Evolutionary conservation across 1,140 invertebrate species (phyloP).

Genomic region (Zaprionus africanus): DNA sequence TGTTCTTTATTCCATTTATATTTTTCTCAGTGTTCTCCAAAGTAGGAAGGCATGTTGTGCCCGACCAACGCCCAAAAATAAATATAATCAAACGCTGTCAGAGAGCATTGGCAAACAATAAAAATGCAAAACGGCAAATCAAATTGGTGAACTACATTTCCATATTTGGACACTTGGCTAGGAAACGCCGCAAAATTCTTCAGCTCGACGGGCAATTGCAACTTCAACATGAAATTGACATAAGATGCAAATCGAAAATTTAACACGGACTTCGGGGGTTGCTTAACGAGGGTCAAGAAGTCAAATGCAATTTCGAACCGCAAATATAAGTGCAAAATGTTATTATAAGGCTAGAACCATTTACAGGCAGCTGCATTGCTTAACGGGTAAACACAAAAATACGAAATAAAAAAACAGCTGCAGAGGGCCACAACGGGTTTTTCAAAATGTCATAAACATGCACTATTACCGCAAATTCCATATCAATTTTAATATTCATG

Average conservation of each 20-base stretch:
- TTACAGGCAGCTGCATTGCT: conserved; percentile 52
- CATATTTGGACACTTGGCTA: conserved; percentile 61
- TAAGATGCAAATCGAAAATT: conserved; percentile 55
- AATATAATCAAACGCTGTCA: conserved; percentile 80
- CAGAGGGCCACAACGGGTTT: conserved; percentile 44
- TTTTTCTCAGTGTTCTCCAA: conserved; percentile 46
- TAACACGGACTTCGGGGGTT: conserved; percentile 18
- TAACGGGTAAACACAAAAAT: conserved; percentile 12
- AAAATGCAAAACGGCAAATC: conserved; percentile 74
- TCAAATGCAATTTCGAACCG: conserved; percentile 48
- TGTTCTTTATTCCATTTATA: neutral
- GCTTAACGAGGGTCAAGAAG: conserved; percentile 59
- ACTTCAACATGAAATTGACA: conserved; percentile 66
- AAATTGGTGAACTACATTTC: conserved; percentile 72
- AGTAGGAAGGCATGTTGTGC: conserved; percentile 54
- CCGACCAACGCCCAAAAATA: conserved; percentile 76
- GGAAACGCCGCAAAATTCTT: neutral
- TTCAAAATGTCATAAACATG: conserved; percentile 60
- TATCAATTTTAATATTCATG: conserved; percentile 45
- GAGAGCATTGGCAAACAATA: conserved; percentile 72
- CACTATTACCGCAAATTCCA: conserved; percentile 46
- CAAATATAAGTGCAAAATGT: conserved; percentile 30
- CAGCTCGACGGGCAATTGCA: conserved; percentile 21
- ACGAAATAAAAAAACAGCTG: conserved; percentile 26
- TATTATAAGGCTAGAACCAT: conserved; percentile 35